Conservation (phyloP, 2,888 invertebrate species). For the Megastigmus dorsalis region DNA sequence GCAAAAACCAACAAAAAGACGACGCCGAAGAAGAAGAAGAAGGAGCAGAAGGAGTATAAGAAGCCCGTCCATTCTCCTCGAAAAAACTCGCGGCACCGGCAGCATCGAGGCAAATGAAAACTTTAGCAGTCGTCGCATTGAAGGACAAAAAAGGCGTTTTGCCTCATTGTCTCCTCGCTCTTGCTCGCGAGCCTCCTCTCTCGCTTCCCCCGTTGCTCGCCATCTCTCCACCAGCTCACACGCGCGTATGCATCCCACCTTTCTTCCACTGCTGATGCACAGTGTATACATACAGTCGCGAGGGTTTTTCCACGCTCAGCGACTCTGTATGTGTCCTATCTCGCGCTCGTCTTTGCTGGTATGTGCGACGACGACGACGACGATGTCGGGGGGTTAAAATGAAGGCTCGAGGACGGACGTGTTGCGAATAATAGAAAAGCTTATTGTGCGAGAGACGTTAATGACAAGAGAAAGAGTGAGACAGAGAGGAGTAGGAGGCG, state of each 20-base stretch:
- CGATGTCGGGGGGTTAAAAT: too few relatives aligned
- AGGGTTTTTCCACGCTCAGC: background rate
- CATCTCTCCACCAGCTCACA: background rate
- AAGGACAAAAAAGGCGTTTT: constrained; percentile 24
- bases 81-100: background rate
- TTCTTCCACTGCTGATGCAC: too few relatives aligned
- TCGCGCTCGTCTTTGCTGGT: background rate
- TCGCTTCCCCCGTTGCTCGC: background rate
- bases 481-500: background rate
- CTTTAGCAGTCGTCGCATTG: constrained; percentile 45
- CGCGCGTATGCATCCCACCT: too few relatives aligned
- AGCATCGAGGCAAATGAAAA: constrained; percentile 46
- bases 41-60: too few relatives aligned
- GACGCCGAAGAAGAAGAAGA: too few relatives aligned
- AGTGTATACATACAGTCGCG: too few relatives aligned
- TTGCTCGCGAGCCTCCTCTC: background rate
- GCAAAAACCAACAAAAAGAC: too few relatives aligned
- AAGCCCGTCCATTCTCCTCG: background rate
- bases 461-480: constrained; percentile 28
- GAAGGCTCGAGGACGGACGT: constrained; percentile 61
- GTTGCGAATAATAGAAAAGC: constrained; percentile 68
- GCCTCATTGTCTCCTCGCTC: constrained; percentile 35
- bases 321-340: constrained; percentile 31
- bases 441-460: constrained; percentile 56
- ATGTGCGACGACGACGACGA: background rate